Conservation (phyloP, 2,113 vertebrate genomes). For the Cichladusa arquata region DNA sequence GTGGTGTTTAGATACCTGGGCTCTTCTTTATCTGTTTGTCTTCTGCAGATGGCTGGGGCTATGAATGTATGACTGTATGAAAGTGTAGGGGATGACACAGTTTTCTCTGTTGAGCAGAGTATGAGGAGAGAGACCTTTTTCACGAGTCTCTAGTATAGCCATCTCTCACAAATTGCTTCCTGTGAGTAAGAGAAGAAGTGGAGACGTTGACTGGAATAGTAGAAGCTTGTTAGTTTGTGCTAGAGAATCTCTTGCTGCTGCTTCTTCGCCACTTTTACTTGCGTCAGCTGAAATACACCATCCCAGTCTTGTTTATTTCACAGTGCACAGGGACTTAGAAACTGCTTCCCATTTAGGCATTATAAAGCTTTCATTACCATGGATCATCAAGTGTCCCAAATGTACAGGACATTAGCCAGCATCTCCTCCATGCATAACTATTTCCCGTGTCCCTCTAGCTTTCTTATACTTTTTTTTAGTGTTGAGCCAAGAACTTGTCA, state of each 20-base stretch:
- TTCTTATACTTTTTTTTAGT: not conserved
- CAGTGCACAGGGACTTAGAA: not conserved
- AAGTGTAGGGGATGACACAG: not conserved
- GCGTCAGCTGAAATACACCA: not conserved
- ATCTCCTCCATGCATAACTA: not conserved
- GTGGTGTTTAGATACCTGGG: rapidly evolving
- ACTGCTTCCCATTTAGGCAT: not conserved
- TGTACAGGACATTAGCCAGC: not conserved
- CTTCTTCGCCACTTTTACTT: not conserved
- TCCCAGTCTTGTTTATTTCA: not conserved
- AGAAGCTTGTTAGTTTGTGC: not conserved
- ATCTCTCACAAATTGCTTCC: not conserved
- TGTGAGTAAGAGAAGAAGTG: not conserved
- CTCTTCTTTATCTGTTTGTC: not conserved
- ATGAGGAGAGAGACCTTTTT: not conserved
- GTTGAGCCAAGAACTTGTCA: not conserved
- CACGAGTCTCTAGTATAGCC: not conserved
- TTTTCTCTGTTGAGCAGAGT: not conserved
- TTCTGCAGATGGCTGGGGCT: not conserved
- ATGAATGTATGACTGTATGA: not conserved
- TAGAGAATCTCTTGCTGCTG: not conserved
- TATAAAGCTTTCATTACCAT: not conserved
- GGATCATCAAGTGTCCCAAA: not conserved
- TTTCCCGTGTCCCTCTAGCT: not conserved
- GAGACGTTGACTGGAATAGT: not conserved